These are phyloP conservation scores for Amphiprion ocellaris DNA, from an alignment of 2,113 vertebrate genomes.

Conservation along the genomic window DNA sequence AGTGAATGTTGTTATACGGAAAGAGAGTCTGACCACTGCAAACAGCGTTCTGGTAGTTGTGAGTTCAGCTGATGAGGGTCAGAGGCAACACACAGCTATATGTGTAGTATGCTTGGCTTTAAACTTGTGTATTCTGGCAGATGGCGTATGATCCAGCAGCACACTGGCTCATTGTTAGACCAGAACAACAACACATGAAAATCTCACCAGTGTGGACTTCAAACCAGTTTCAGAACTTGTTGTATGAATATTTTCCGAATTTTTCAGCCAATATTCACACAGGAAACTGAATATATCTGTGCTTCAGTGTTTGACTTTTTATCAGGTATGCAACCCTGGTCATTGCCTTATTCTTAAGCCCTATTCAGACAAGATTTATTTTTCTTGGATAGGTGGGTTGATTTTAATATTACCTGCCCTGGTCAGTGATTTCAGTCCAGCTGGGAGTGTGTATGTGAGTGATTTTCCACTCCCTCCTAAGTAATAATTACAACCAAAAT, in stretches of 20 bases:
- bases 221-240: not conserved
- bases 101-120: not conserved
- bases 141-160: not conserved
- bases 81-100: constrained; percentile 11
- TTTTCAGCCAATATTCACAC: too few species aligned
- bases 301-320: not conserved
- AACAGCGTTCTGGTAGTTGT: constrained; percentile 14
- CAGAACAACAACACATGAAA: constrained; percentile 26
- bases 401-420: not conserved
- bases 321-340: not conserved
- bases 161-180: not conserved
- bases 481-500: constrained; percentile 22
- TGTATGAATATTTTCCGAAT: not conserved
- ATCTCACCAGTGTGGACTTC: not conserved
- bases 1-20: constrained; percentile 18
- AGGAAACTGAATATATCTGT: not conserved
- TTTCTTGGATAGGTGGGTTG: not conserved
- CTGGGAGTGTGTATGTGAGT: not conserved
- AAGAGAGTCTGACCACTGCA: not conserved
- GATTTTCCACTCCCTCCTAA: constrained; percentile 7
- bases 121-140: not conserved
- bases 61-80: constrained; percentile 6
- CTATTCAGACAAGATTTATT: not conserved
- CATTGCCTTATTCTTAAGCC: constrained; percentile 1
- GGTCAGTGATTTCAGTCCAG: constrained; percentile 18